Conservation (phyloP, 2,113 vertebrate genomes). For the Zapus hudsonius region DNA sequence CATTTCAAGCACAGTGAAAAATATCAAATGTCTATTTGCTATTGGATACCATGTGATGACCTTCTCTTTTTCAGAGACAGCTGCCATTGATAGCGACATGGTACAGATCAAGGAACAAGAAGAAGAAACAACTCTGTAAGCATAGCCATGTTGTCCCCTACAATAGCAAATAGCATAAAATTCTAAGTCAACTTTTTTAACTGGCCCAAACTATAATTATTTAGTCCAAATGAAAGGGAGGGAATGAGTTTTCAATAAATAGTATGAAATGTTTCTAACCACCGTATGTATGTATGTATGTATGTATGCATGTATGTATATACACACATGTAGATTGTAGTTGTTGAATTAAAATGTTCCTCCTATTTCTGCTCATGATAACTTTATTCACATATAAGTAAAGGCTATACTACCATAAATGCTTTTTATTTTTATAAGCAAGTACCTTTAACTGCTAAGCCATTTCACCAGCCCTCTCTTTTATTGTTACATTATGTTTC, state of each 20-base stretch:
- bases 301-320: background rate
- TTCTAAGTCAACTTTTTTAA: background rate
- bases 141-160: background rate
- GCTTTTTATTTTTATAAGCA: background rate
- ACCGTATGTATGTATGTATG: background rate
- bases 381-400: background rate
- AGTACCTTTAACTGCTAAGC: no score
- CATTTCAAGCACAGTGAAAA: conserved; percentile 40
- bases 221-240: background rate
- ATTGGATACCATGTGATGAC: background rate
- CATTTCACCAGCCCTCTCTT: background rate
- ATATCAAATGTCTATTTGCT: background rate
- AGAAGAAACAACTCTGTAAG: background rate
- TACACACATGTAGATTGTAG: background rate
- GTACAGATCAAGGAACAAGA: background rate
- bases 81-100: background rate
- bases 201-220: background rate
- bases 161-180: background rate
- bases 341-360: background rate
- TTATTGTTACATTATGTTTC: no score
- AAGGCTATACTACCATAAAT: background rate
- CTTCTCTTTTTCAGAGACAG: conserved; percentile 56
- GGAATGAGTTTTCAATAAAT: background rate
- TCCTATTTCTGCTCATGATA: background rate
- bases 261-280: background rate